Evolutionary conservation across 2,113 vertebrate species (phyloP).

Genomic region (Gallinago undulata): DNA sequence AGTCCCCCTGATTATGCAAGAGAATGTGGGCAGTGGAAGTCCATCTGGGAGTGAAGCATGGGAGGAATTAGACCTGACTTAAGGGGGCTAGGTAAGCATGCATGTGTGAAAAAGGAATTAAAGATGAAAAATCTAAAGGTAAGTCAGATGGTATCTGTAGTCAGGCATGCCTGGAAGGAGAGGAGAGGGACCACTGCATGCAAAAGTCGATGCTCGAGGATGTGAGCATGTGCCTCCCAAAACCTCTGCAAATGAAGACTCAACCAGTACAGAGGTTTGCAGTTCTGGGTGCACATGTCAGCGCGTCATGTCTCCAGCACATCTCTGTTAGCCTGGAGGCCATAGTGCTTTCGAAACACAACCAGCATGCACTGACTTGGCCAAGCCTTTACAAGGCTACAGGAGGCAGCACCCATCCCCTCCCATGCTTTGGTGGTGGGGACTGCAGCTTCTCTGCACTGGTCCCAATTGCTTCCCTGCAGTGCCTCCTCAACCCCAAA

Average conservation of each 20-base stretch:
- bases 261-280: neutral
- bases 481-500: neutral
- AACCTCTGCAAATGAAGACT: neutral
- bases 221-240: neutral
- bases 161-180: neutral
- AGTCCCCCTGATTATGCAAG: neutral
- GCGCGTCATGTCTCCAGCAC: fast-evolving
- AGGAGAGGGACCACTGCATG: fast-evolving
- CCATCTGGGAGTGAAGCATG: neutral
- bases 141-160: neutral
- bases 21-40: neutral
- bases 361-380: fast-evolving
- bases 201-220: neutral
- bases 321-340: neutral
- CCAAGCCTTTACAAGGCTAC: neutral
- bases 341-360: neutral
- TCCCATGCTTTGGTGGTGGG: fast-evolving
- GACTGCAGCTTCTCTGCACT: conserved; percentile 22
- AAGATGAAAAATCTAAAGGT: neutral
- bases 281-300: neutral
- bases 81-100: fast-evolving
- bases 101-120: neutral
- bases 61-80: neutral
- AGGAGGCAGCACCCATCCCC: fast-evolving
- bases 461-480: conserved; percentile 73